Conservation (phyloP, 2,888 invertebrate species). For the Lacanobia wlatinum region DNA sequence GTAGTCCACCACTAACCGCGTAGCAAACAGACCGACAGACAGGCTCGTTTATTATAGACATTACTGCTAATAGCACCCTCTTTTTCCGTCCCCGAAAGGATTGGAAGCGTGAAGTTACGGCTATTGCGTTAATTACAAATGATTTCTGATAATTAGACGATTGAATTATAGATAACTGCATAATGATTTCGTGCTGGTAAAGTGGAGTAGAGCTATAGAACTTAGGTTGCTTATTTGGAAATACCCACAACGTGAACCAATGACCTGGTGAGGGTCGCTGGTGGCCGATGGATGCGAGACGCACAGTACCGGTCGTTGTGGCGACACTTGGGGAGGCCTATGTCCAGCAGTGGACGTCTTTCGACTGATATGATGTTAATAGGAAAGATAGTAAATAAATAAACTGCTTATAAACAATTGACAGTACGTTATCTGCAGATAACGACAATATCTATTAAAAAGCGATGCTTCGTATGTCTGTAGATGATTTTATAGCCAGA, state of each 20-base stretch:
- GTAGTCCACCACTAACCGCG: slow-evolving; percentile 4
- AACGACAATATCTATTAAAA: no score
- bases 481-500: no score
- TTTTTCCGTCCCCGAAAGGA: slow-evolving; percentile 45
- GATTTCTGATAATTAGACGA: slow-evolving; percentile 54
- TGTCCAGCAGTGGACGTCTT: no score
- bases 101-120: slow-evolving; percentile 56
- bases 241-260: not conserved
- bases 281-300: no score
- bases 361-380: no score
- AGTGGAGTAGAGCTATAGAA: slow-evolving; percentile 9
- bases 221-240: not conserved
- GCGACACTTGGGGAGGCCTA: no score
- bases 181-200: slow-evolving; percentile 4
- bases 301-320: no score
- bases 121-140: slow-evolving; percentile 50
- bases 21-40: slow-evolving; percentile 24
- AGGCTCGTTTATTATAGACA: slow-evolving; percentile 8
- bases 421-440: no score
- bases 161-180: slow-evolving; percentile 48
- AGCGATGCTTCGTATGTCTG: no score
- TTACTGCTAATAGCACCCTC: slow-evolving; percentile 44
- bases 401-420: not conserved
- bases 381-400: no score
- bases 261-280: no score